Conservation (phyloP, 2,888 invertebrate genomes). For the Melanotus villosus region DNA sequence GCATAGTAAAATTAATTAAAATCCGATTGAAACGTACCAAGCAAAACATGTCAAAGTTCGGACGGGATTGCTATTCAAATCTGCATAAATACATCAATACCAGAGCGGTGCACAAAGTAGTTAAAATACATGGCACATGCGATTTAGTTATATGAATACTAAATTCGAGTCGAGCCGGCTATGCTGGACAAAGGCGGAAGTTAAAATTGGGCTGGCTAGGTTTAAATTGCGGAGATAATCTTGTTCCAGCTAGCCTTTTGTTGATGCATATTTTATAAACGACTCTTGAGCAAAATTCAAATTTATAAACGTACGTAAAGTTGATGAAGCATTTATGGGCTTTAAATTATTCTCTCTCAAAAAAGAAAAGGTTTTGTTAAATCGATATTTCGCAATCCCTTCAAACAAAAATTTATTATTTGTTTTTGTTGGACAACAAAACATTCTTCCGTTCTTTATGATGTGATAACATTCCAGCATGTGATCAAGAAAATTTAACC, state of each 20-base stretch:
- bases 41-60: conserved; percentile 53
- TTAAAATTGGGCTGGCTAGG: conserved; percentile 43
- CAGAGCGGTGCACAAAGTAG: conserved; percentile 43
- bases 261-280: conserved; percentile 13
- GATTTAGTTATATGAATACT: conserved; percentile 59
- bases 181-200: conserved; percentile 56
- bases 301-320: neutral
- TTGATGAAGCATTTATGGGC: too few relatives aligned
- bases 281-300: conserved; percentile 4
- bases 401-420: too few relatives aligned
- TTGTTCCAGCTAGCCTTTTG: conserved; percentile 49
- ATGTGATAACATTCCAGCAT: too few relatives aligned
- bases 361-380: too few relatives aligned
- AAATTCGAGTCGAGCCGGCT: conserved; percentile 53
- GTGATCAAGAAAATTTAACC: too few relatives aligned
- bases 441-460: too few relatives aligned
- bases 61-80: conserved; percentile 59
- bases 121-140: conserved; percentile 47
- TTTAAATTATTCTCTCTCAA: neutral
- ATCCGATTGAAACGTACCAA: conserved; percentile 44
- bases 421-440: too few relatives aligned
- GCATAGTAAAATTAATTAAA: conserved; percentile 46
- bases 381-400: too few relatives aligned
- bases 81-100: conserved; percentile 55
- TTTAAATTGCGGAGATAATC: conserved; percentile 50